These are phyloP conservation scores for Junonia oenone DNA, from an alignment of 2,888 invertebrate genomes.

Conservation along the genomic window DNA sequence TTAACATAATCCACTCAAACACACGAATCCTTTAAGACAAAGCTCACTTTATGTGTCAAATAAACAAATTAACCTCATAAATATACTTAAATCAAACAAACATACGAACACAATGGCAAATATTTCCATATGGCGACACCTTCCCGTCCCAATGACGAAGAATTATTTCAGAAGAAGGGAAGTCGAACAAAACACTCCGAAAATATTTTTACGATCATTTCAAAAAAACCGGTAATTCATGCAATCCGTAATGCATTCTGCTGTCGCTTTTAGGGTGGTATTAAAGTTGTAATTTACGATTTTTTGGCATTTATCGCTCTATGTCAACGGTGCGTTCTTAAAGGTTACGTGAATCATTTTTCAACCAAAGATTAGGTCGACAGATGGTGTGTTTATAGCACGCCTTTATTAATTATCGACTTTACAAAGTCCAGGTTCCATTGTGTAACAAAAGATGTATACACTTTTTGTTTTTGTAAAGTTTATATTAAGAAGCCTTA, in stretches of 20 bases:
- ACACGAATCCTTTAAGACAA: background rate
- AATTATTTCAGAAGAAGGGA: constrained; percentile 17
- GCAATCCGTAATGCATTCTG: constrained; percentile 59
- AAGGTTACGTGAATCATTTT: constrained; percentile 21
- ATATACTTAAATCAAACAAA: background rate
- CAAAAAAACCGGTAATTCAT: constrained; percentile 35
- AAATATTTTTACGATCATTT: constrained; percentile 57
- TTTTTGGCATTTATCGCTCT: constrained; percentile 61
- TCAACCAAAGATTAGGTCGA: background rate
- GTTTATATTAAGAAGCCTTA: too few species aligned
- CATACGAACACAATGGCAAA: constrained; percentile 16
- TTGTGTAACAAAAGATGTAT: too few species aligned
- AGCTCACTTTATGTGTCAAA: background rate
- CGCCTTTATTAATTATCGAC: too few species aligned
- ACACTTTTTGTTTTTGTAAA: too few species aligned
- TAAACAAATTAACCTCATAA: constrained; percentile 1
- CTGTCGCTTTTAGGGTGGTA: constrained; percentile 40
- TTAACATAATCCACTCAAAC: background rate
- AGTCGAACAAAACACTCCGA: constrained; percentile 42
- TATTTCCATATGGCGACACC: constrained; percentile 31
- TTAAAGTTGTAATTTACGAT: constrained; percentile 28
- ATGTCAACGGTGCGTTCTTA: constrained; percentile 23
- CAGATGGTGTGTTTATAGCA: too few species aligned
- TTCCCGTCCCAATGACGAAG: constrained; percentile 4
- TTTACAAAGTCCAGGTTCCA: too few species aligned